Base-by-base conservation (phyloP, 2,797 vertebrate genomes). In the Anolis apletophallus region DNA sequence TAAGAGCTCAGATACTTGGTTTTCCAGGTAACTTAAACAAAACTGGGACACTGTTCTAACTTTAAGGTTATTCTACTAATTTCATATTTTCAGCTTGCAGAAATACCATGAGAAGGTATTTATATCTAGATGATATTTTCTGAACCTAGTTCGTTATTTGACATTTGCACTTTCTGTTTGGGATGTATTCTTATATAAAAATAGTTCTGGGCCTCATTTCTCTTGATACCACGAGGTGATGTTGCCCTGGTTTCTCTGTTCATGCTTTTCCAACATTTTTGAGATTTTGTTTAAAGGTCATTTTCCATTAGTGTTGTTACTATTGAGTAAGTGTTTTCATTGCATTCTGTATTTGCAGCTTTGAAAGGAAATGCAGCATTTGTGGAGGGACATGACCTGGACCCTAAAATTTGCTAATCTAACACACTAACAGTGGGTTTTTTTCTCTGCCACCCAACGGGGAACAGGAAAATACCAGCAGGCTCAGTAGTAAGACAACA, bases 51-150 rank as follows among this genome's bases (percentile, higher is more conserved):
- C 57, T 85, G 93, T 83, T 93, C 85, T 85, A 93, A 52, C 85
- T 89, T 19, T 88, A 87, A 92, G 88, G 72, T 87, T 91, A 72
- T 83, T 90, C 57, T 91, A 13, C 83, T 93, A 68, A 93, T 91
- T 93, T 91, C 83, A 84, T 72, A 0, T 57, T 79, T 64, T 72
- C 36, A 36, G 77, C 50, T 67, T 36, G 54, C 73, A 59, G 55
- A 50, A 21, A 73, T 80, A 21, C 57, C 23, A 89, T 55, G 76
- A 77, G 40, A 54, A 54, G 52, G 14, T 91, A 81, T 93, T 93
- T 93, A 93, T 90, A 89, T 85, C 78, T 78, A 54, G 40, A 54
- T 72, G 55, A 85, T 90, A 68, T 85, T 89, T 90, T 88, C 69
- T 69, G 81, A 86, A 85, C 64, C 36, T 81, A 32, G 2, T 59